Conservation (phyloP, 2,888 invertebrate genomes). For the Iphiclides podalirius region DNA sequence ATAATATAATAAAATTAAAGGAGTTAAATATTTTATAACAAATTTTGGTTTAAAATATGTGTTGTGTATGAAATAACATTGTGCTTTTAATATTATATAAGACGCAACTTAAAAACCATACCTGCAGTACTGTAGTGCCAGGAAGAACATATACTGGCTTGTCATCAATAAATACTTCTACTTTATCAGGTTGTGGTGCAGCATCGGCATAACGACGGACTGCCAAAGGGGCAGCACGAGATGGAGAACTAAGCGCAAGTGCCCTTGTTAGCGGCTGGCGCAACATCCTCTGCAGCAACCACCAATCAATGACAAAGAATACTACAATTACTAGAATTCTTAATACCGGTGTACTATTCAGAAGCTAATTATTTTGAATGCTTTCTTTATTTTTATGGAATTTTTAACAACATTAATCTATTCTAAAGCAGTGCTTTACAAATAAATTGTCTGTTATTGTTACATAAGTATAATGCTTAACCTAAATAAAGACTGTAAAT, state of each 20-base stretch:
- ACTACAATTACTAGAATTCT: not conserved
- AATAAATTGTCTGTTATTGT: conserved; percentile 61
- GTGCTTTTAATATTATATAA: no score
- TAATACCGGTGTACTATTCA: no score
- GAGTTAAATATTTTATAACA: no score
- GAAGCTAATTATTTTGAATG: not conserved
- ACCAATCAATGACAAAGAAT: conserved; percentile 36
- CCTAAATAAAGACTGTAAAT: conserved; percentile 47
- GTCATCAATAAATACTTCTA: conserved; percentile 98
- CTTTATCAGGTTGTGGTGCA: conserved; percentile 84
- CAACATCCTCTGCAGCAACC: conserved; percentile 82
- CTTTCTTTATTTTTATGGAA: not conserved
- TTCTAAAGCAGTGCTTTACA: conserved; percentile 19
- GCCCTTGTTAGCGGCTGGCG: conserved; percentile 87
- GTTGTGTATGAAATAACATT: no score
- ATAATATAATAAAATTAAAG: no score
- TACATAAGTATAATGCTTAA: conserved; percentile 75
- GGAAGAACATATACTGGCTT: conserved; percentile 96
- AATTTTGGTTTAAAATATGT: no score
- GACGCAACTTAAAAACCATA: conserved; percentile 54
- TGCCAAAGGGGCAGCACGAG: conserved; percentile 62
- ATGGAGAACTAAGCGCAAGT: conserved; percentile 73
- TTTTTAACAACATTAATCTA: not conserved
- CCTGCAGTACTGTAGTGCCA: conserved; percentile 98
- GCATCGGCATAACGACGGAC: conserved; percentile 70